Percentiles rank a stretch among this genome's conserved stretches.
These are phyloP conservation scores for Ypsolopha scabrella DNA, from an alignment of 2,888 invertebrate species.

Conservation along the genomic window DNA sequence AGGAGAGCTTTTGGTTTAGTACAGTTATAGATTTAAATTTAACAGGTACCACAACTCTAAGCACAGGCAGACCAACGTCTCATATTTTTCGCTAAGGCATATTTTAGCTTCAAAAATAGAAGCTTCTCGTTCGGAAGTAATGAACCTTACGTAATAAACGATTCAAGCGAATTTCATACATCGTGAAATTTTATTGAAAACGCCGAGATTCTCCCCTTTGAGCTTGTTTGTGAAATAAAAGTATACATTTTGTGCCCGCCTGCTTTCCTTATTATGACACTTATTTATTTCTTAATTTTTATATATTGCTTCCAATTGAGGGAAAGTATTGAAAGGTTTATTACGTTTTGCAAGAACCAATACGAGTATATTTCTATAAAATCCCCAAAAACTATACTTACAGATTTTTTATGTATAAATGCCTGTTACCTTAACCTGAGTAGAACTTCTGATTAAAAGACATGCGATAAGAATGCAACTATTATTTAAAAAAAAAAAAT, in stretches of 20 bases:
- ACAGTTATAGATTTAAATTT: too few relatives aligned
- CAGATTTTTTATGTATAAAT: neutral
- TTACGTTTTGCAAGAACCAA: neutral
- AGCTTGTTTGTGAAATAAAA: neutral
- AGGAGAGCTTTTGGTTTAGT: too few relatives aligned
- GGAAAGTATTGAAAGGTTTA: neutral
- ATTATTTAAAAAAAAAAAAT: too few relatives aligned
- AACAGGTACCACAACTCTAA: too few relatives aligned
- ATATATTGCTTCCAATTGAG: neutral
- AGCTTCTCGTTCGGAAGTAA: slow-evolving; percentile 37
- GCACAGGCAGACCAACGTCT: too few relatives aligned
- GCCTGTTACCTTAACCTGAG: too few relatives aligned
- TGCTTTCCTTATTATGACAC: neutral
- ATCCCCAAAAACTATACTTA: too few relatives aligned
- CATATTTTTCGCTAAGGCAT: neutral
- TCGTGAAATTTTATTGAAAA: slow-evolving; percentile 44
- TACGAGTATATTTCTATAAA: neutral
- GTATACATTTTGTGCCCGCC: neutral
- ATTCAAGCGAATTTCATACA: slow-evolving; percentile 46
- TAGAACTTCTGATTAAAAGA: too few relatives aligned
- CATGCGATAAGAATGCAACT: too few relatives aligned
- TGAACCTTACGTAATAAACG: slow-evolving; percentile 54
- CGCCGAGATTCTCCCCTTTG: slow-evolving; percentile 24
- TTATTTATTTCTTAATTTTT: neutral
- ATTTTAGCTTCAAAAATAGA: slow-evolving; percentile 19